A percentile compares a stretch with the other conserved stretches of the same genome.
These are phyloP conservation scores for Melanotaenia nigrans DNA, from an alignment of 2,797 vertebrate genomes.

Conservation along the genomic window DNA sequence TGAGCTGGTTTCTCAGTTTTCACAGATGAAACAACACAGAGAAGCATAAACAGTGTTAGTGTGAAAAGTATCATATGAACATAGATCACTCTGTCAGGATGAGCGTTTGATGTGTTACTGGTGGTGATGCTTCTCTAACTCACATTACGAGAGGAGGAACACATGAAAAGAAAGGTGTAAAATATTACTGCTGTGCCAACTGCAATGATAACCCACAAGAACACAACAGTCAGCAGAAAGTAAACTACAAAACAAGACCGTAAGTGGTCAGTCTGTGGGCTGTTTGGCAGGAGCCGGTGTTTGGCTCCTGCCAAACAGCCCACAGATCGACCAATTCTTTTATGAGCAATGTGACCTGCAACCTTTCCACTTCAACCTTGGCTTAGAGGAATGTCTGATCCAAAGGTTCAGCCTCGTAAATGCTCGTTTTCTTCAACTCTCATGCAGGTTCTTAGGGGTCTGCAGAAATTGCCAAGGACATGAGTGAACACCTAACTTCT, in stretches of 20 bases:
- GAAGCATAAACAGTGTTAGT: slow-evolving; percentile 48
- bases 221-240: slow-evolving; percentile 48
- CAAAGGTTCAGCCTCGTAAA: slow-evolving; percentile 9
- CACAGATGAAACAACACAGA: slow-evolving; percentile 55
- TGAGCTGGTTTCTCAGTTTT: slow-evolving; percentile 62
- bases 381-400: slow-evolving; percentile 47
- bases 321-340: slow-evolving; percentile 1
- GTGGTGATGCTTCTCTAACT: slow-evolving; percentile 42
- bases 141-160: slow-evolving; percentile 18
- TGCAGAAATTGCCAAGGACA: background rate
- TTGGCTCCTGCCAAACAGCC: slow-evolving; percentile 6
- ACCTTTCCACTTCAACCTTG: slow-evolving; percentile 59
- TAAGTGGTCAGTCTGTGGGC: slow-evolving; percentile 20
- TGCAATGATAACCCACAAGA: slow-evolving; percentile 14
- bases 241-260: slow-evolving; percentile 38
- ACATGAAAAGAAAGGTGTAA: slow-evolving; percentile 32
- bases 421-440: slow-evolving; percentile 16
- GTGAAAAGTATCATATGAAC: slow-evolving; percentile 54
- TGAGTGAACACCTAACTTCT: background rate
- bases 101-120: slow-evolving; percentile 53
- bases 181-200: slow-evolving; percentile 38
- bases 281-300: slow-evolving; percentile 35
- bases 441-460: background rate
- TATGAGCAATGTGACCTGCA: slow-evolving; percentile 48
- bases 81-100: slow-evolving; percentile 44